Base-by-base conservation (phyloP, 2,797 vertebrate species). In the Valencia hispanica region DNA sequence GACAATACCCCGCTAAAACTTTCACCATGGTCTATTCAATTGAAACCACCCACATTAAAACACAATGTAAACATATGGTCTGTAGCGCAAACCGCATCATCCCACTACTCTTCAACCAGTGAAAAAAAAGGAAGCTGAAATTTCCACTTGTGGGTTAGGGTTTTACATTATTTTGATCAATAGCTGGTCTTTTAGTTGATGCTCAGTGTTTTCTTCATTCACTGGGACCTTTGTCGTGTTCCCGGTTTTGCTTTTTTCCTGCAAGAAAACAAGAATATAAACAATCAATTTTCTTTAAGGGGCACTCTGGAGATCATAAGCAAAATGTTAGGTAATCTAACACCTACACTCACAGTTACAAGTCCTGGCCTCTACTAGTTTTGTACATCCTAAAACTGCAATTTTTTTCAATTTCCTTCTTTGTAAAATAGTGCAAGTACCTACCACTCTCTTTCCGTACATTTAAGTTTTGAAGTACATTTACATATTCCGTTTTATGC, bases 41-140 rank as follows among this genome's bases (percentile, higher is more conserved):
- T 66, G 14, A 68, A 55, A 68, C 39, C 36, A 25, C 65, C 65
- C 11, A 68, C 65, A 43, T 68, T 68, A 63, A 63, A 63, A 63
- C 9, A 63, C 32, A 34, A 63, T 63, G 59, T 63, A 63, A 63
- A 63, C 59, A 63, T 61, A 32, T 30, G 57, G 57, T 63, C 32
- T 63, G 59, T 36, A 68, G 39, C 39, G 4, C 22, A 43, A 43
- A 43, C 65, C 25, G 2, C 39, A n/a, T 43, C 36, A 43, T 25
- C 25, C 65, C 65, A 68, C 20, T n/a, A 41, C 41, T 12, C 27
- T 12, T 43, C 39, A 41, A 25, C 25, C 22, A 43, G 2, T 22
- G 5, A 66, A 8, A 66, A 50, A 5, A 41, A 39, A n/a, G 61
- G 61, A 41, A 39, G 36, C 63, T 25, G 30, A 39, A 32, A 41